Evolutionary conservation across 2,888 invertebrate genomes (phyloP).

Genomic region (Protophormia terraenovae): DNA sequence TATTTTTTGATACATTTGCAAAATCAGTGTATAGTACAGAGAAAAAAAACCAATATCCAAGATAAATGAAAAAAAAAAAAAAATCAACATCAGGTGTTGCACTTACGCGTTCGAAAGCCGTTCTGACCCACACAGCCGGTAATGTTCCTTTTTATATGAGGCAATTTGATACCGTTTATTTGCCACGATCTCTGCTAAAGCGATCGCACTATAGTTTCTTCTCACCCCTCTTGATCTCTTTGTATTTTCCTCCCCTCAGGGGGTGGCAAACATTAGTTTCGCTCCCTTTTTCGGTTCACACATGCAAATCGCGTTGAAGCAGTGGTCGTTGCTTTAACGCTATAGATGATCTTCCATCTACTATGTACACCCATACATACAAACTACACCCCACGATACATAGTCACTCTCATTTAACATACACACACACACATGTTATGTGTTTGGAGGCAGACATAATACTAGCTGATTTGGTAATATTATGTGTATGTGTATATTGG

Average conservation of each 20-base stretch:
- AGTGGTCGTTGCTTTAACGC: slow-evolving; percentile 55
- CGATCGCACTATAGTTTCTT: slow-evolving; percentile 22
- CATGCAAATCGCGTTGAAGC: slow-evolving; percentile 70
- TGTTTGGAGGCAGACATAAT: slow-evolving; percentile 54
- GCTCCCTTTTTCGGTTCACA: slow-evolving; percentile 79
- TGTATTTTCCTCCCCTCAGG: slow-evolving; percentile 22
- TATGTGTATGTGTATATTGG: slow-evolving; percentile 11
- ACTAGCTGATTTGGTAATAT: slow-evolving; percentile 46
- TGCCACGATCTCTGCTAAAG: slow-evolving; percentile 71
- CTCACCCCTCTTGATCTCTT: slow-evolving; percentile 67
- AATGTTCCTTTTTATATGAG: slow-evolving; percentile 82
- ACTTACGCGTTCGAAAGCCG: slow-evolving; percentile 98
- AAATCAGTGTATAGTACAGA: neutral
- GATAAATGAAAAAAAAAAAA: slow-evolving; percentile 41
- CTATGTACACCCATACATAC: neutral
- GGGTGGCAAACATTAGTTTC: slow-evolving; percentile 64
- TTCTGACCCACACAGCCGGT: slow-evolving; percentile 93
- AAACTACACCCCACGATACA: neutral
- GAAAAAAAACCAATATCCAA: slow-evolving; percentile 66
- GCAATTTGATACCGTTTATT: slow-evolving; percentile 82
- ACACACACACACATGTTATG: neutral
- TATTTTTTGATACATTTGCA: slow-evolving; percentile 49
- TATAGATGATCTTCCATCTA: slow-evolving; percentile 42
- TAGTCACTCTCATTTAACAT: neutral
- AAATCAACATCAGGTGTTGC: slow-evolving; percentile 81